These are phyloP conservation scores for Drosophila prolongata DNA, from an alignment of 2,888 invertebrate genomes.

Conservation along the genomic window DNA sequence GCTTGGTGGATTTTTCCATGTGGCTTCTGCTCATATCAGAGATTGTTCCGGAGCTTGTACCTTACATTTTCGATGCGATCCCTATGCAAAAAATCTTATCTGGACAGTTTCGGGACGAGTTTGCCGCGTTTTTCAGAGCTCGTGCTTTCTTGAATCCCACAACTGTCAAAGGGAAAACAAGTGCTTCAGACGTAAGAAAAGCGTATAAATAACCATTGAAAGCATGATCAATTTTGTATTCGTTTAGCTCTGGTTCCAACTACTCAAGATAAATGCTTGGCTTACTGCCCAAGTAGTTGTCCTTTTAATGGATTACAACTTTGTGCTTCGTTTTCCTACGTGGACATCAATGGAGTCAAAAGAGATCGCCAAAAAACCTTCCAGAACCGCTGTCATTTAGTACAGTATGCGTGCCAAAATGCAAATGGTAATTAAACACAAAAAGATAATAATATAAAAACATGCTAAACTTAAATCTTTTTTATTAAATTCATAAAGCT, in stretches of 20 bases:
- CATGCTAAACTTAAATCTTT: not conserved
- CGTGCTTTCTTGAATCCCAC: conserved; percentile 29
- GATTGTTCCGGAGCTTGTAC: conserved; percentile 28
- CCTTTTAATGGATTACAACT: not conserved
- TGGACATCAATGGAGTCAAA: conserved; percentile 8
- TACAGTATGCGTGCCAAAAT: conserved; percentile 15
- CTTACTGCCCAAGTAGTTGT: conserved; percentile 12
- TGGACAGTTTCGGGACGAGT: conserved; percentile 32
- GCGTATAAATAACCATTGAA: not conserved
- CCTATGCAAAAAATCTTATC: conserved; percentile 26
- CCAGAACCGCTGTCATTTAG: conserved; percentile 5
- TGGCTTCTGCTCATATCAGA: not conserved
- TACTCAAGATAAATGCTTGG: not conserved
- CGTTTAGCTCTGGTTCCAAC: not conserved
- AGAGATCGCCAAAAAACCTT: conserved; percentile 4
- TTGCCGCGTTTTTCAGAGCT: conserved; percentile 51
- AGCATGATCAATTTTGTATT: rapidly evolving
- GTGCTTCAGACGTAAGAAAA: conserved; percentile 26
- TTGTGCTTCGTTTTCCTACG: conserved; percentile 23
- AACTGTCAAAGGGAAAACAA: conserved; percentile 50
- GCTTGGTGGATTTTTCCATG: not conserved
- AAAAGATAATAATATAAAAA: not conserved
- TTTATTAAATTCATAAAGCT: too few species aligned
- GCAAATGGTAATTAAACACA: conserved; percentile 1
- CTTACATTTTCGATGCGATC: conserved; percentile 20